Conservation (phyloP, 2,113 vertebrate species). For the Garra rufa region DNA sequence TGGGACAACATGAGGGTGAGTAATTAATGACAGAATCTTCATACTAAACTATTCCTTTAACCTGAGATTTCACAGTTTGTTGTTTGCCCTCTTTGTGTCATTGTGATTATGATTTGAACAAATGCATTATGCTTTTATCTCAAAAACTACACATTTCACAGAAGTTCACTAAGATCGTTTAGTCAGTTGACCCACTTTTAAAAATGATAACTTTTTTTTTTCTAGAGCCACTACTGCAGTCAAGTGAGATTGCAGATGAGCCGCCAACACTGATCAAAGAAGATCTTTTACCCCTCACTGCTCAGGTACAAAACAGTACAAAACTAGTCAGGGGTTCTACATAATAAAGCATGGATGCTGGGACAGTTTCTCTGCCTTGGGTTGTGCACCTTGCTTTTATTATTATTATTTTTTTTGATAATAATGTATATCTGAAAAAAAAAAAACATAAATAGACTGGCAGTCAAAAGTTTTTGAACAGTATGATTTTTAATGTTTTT, state of each 20-base stretch:
- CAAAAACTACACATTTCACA: neutral
- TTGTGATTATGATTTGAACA: neutral
- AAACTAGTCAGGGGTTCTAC: neutral
- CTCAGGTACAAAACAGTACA: conserved; percentile 73
- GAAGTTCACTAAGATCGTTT: neutral
- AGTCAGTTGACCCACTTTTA: neutral
- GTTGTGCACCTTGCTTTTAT: neutral
- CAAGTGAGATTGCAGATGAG: conserved; percentile 85
- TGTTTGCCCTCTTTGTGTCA: neutral
- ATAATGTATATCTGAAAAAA: neutral
- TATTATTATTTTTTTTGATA: neutral
- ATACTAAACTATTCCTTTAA: no score
- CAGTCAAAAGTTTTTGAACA: no score
- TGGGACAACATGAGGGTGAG: no score
- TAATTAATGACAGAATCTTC: no score
- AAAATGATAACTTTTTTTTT: conserved; percentile 29
- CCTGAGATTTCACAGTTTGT: neutral
- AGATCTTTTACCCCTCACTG: conserved; percentile 80
- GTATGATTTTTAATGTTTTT: no score
- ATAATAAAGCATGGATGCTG: neutral
- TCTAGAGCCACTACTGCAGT: conserved; percentile 82
- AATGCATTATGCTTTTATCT: neutral
- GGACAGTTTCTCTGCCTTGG: neutral
- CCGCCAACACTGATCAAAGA: conserved; percentile 91
- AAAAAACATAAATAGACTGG: neutral